A percentile compares a stretch with the other conserved stretches of the same genome.
Conservation (phyloP, 2,113 vertebrate species). For the Percina caprodes region DNA sequence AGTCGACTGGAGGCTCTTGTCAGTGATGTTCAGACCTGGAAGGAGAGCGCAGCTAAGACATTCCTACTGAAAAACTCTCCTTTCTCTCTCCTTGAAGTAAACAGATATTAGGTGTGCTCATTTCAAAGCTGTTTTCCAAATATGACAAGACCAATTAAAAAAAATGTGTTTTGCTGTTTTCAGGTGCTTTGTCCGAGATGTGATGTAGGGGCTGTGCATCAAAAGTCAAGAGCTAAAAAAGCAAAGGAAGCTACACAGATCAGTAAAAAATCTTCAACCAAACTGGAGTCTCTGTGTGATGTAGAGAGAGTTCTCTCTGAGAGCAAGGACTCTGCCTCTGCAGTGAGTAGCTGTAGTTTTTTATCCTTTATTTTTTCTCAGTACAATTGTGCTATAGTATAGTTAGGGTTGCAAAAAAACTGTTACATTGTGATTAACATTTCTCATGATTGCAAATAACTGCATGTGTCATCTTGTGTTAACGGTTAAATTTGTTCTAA, state of each 20-base stretch:
- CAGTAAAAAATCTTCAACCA: conserved; percentile 84
- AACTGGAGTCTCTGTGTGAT: conserved; percentile 89
- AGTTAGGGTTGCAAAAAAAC: background rate
- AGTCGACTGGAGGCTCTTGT: conserved; percentile 90
- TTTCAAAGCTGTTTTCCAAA: background rate
- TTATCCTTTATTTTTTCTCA: background rate
- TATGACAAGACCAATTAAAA: background rate
- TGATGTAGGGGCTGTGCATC: conserved; percentile 84
- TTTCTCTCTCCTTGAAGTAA: conserved; percentile 93
- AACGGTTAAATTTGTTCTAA: background rate
- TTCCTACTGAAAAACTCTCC: conserved; percentile 92
- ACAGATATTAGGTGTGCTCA: fast-evolving
- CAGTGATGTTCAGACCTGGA: conserved; percentile 92
- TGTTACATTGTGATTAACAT: background rate
- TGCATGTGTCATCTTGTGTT: background rate
- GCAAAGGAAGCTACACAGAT: conserved; percentile 86
- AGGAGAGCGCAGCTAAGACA: conserved; percentile 91
- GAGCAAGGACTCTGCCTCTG: conserved; percentile 92
- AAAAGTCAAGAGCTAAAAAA: conserved; percentile 91
- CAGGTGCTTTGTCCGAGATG: conserved; percentile 95
- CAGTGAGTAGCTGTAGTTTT: conserved; percentile 81
- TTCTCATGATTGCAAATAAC: background rate
- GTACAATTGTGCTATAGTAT: background rate
- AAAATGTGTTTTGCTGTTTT: conserved; percentile 24
- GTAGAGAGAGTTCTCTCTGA: conserved; percentile 90